phyloP scores from a whole-genome alignment of 1,140 invertebrate genomes.

The Radopholus similis region DNA sequence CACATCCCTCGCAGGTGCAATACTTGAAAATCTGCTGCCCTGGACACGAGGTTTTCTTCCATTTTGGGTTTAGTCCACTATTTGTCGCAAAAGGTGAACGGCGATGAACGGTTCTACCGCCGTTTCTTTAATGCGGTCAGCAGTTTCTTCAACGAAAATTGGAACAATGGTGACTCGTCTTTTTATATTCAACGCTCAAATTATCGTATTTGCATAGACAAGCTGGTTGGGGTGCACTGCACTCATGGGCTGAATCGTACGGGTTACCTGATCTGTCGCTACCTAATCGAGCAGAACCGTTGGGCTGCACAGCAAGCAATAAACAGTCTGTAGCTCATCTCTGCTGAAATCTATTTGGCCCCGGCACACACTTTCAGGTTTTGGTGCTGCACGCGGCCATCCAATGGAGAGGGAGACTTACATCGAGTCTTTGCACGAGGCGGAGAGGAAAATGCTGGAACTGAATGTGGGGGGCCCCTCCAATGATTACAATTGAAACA shows the following conservation, averaged over 20 bases:
- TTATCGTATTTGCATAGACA: conserved; percentile 24
- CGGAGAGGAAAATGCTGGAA: background rate
- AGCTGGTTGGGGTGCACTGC: conserved; percentile 78
- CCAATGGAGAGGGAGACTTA: background rate
- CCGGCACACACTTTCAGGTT: too few species aligned
- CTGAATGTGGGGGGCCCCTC: too few species aligned
- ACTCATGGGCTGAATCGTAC: conserved; percentile 83
- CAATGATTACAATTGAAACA: too few species aligned
- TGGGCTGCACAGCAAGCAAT: background rate
- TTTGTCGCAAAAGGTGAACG: too few species aligned
- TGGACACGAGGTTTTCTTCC: conserved; percentile 62
- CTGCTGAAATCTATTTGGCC: background rate
- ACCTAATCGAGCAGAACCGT: conserved; percentile 54
- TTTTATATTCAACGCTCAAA: too few species aligned
- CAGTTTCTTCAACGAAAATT: background rate
- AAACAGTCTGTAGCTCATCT: background rate
- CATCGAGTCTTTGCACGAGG: background rate
- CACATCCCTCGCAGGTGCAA: conserved; percentile 49
- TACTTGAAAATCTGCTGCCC: conserved; percentile 64
- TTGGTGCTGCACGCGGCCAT: background rate
- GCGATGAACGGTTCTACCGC: conserved; percentile 23
- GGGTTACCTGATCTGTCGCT: conserved; percentile 75
- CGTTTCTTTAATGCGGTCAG: conserved; percentile 21
- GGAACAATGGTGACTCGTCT: background rate
- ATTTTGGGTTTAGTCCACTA: too few species aligned